Evolutionary conservation across 2,113 vertebrate species (phyloP), one percentile per base, ranked within the genome.

Genomic region (Scophthalmus maximus): DNA sequence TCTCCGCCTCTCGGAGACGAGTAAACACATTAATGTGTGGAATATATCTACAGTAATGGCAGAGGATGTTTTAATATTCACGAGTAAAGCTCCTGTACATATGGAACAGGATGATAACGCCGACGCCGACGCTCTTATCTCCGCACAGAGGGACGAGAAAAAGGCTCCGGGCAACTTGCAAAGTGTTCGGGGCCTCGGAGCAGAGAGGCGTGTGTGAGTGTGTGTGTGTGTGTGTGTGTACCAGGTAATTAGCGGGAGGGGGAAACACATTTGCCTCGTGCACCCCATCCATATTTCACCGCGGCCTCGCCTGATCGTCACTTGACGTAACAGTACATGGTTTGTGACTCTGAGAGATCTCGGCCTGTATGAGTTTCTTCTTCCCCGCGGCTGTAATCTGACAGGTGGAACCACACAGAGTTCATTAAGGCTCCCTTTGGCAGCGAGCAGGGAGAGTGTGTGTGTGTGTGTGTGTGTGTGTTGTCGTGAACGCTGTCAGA

Each of bases 201-300:
- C 51, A 22, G 34, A 55, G 34, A 59, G 29, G 7, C 25, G 6
- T 23, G 51, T n/a, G n/a, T n/a, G n/a, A n/a, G n/a, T n/a, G n/a
- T n/a, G n/a, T n/a, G n/a, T n/a, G n/a, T n/a, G n/a, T n/a, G n/a
- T n/a, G n/a, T n/a, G n/a, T n/a, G n/a, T 60, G 30, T 18, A 11
- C 4, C 10, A 40, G 63, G 61, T 70, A 79, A 86, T 85, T 82
- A 80, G 66, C 36, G 6, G 4, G 52, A 75, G 64, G 26, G 8
- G 27, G 65, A 82, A 70, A 78, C 68, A 77, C 65, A 73, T 74
- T 72, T 44, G 76, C 63, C 70, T 44, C 34, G 72, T 65, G 78
- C 64, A 80, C 74, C 73, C 1, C 87, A 79, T 84, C 64, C 46
- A 85, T 79, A 77, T 82, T 82, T 85, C 60, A 83, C 51, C 18